Evolutionary conservation across 2,888 invertebrate species (phyloP).

Genomic region (Odontothrips loti): DNA sequence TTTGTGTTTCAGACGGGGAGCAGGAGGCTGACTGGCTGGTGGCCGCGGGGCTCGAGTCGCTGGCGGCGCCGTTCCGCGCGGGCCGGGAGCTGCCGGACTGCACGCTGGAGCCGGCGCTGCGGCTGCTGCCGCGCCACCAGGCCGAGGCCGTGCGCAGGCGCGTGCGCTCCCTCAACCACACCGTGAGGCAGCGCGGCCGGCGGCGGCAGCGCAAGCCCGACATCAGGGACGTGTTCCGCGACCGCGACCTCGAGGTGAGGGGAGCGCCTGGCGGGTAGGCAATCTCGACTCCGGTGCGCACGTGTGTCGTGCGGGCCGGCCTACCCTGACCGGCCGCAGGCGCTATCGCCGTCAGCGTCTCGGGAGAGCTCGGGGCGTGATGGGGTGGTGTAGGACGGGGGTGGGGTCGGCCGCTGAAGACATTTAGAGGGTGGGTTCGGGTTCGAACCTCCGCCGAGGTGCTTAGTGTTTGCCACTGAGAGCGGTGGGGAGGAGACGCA

Average conservation of each 20-base stretch:
- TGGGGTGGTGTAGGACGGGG: no score
- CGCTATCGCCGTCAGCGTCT: no score
- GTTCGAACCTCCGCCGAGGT: no score
- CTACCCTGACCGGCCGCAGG: no score
- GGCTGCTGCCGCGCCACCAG: constrained; percentile 58
- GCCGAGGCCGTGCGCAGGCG: constrained; percentile 72
- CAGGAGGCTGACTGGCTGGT: constrained; percentile 72
- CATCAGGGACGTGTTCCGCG: constrained; percentile 77
- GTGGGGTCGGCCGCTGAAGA: no score
- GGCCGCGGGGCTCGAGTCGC: constrained; percentile 65
- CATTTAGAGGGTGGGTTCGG: no score
- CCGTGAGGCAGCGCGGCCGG: constrained; percentile 59
- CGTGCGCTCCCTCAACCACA: constrained; percentile 71
- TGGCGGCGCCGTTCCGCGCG: constrained; percentile 65
- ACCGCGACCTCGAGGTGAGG: constrained; percentile 73
- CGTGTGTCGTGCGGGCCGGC: no score
- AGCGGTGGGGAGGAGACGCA: no score
- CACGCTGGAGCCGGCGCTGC: constrained; percentile 59
- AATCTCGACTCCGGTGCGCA: no score
- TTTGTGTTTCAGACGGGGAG: constrained; percentile 51
- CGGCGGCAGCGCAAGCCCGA: constrained; percentile 63
- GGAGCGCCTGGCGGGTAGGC: no score
- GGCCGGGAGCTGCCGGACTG: constrained; percentile 64
- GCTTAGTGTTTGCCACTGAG: no score
- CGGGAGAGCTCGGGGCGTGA: no score